Percentiles rank a stretch among this genome's conserved stretches.
phyloP scores from a whole-genome alignment of 1,140 invertebrate genomes.

The Drosophila pallidifrons region DNA sequence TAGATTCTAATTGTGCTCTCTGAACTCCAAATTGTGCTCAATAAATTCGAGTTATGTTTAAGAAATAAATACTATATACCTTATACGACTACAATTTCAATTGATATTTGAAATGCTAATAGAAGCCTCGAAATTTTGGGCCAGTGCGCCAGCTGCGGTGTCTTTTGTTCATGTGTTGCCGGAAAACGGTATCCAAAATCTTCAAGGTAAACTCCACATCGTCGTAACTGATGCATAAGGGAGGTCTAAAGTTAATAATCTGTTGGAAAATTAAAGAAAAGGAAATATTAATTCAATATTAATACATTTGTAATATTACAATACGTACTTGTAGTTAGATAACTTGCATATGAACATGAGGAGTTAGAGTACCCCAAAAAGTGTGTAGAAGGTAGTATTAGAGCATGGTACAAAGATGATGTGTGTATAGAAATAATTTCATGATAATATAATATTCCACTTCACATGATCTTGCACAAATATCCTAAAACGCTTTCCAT shows the following conservation, averaged over 20 bases:
- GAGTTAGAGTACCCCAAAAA: slow-evolving; percentile 37
- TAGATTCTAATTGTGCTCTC: slow-evolving; percentile 38
- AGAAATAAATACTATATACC: slow-evolving; percentile 11
- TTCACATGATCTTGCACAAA: background rate
- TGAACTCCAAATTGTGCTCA: slow-evolving; percentile 43
- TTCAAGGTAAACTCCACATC: slow-evolving; percentile 92
- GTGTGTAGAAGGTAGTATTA: slow-evolving; percentile 23
- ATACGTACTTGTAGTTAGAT: slow-evolving; percentile 48
- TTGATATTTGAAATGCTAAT: slow-evolving; percentile 1
- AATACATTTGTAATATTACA: background rate
- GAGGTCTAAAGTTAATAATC: slow-evolving; percentile 96
- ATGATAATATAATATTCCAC: too few species aligned
- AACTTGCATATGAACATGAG: slow-evolving; percentile 47
- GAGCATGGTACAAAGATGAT: slow-evolving; percentile 26
- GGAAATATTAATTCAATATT: background rate
- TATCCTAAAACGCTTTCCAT: too few species aligned
- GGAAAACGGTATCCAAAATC: slow-evolving; percentile 86
- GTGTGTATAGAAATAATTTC: slow-evolving; percentile 4
- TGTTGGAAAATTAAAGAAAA: slow-evolving; percentile 75
- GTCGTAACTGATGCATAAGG: slow-evolving; percentile 95
- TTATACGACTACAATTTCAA: background rate
- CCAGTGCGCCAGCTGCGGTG: slow-evolving; percentile 61
- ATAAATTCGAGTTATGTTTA: slow-evolving; percentile 22
- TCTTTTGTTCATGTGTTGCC: slow-evolving; percentile 84
- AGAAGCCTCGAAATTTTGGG: background rate